Evolutionary conservation across 23 tunicate genomes (phyloP).

Genomic region (Diplosoma virens): DNA sequence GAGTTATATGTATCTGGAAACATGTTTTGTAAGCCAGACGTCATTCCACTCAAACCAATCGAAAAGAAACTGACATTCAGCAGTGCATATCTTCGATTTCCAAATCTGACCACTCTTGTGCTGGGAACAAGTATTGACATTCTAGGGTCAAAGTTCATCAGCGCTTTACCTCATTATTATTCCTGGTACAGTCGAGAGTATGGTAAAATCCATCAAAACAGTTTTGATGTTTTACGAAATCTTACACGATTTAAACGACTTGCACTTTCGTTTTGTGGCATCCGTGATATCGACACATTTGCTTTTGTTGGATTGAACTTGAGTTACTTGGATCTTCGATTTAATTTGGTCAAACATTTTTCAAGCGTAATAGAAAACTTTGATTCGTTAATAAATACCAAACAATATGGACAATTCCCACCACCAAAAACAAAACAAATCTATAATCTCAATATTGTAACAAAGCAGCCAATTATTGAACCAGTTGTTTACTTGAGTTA

Average conservation of each 20-base stretch:
- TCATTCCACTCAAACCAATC: neutral
- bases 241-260: neutral
- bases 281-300: neutral
- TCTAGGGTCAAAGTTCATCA: neutral
- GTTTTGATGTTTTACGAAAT: neutral
- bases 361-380: too few relatives aligned
- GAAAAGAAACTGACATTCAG: neutral
- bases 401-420: too few relatives aligned
- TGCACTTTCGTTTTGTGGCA: neutral
- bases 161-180: neutral
- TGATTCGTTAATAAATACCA: neutral
- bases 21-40: neutral
- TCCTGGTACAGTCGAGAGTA: neutral
- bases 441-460: too few relatives aligned
- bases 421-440: too few relatives aligned
- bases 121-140: neutral
- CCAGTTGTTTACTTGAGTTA: too few relatives aligned
- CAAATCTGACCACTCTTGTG: neutral
- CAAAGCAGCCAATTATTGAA: too few relatives aligned
- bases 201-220: neutral
- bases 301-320: neutral
- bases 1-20: neutral
- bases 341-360: neutral
- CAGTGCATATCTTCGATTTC: neutral
- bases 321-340: neutral